Percentiles rank a stretch among this genome's conserved stretches.
Evolutionary conservation across 2,888 invertebrate species (phyloP).

Genomic region (Oligia fasciuncula): DNA sequence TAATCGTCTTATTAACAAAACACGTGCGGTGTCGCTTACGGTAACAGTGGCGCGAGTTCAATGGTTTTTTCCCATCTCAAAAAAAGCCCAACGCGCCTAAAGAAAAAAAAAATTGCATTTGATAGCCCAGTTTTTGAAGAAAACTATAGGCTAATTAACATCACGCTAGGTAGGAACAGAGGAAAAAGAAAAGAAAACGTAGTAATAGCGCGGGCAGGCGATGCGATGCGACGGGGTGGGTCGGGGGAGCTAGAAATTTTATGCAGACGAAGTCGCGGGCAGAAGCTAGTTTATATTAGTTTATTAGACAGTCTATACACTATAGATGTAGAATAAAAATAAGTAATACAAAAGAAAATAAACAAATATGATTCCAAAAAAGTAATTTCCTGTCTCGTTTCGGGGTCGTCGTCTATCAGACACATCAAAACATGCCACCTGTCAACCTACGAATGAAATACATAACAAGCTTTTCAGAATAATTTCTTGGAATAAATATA

Average conservation of each 20-base stretch:
- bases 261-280: neutral
- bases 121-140: neutral
- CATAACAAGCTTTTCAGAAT: slow-evolving; percentile 38
- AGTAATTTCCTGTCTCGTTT: slow-evolving; percentile 34
- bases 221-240: neutral
- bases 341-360: neutral
- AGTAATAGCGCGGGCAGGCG: neutral
- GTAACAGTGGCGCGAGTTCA: too few relatives aligned
- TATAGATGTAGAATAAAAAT: neutral
- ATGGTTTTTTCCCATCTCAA: too few relatives aligned
- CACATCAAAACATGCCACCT: slow-evolving; percentile 45
- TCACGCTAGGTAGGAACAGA: neutral
- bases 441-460: slow-evolving; percentile 25
- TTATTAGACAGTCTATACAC: neutral
- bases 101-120: neutral
- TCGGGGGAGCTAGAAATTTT: neutral
- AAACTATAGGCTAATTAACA: neutral
- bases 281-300: neutral
- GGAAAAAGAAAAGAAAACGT: neutral
- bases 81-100: too few relatives aligned
- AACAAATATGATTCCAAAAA: neutral
- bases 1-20: too few relatives aligned
- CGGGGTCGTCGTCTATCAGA: slow-evolving; percentile 7
- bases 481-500: slow-evolving; percentile 52
- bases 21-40: too few relatives aligned